Evolutionary conservation across 1,140 invertebrate genomes (phyloP), one percentile per base, ranked within the genome.

Genomic region (Metopolophium dirhodum): DNA sequence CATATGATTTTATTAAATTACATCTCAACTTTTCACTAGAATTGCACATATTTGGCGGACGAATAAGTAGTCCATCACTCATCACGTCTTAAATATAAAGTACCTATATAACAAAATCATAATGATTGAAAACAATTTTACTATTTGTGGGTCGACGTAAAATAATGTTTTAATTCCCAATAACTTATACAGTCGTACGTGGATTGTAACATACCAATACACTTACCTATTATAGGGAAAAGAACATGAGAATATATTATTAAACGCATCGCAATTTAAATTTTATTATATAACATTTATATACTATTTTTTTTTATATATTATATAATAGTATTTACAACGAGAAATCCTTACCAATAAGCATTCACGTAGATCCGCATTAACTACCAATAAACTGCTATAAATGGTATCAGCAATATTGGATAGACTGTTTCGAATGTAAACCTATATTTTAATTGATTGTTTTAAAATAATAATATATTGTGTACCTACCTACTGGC

Each of bases 1-100:
- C 41, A 86, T 30, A 86, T 14, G 83, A 45, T 86, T 86, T 45
- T 86, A 86, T 86, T 86, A 86, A 45, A 86, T 86, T 41, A 45
- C 41, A 30, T 86, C 3, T 86, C 37, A 85, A 45, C 41, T 86
- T 26, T 86, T 86, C 41, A 26, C 41, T 35, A 45, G 22, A 45
- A 45, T 1, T 41, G 23, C 41, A 47, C 23, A 26, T 37, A 37
- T 86, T 47, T 77, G 61, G 26, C 83, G 83, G 35, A 68, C 35
- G 7, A 41, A 41, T 83, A 41, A 83, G 82, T 41, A 77, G 14
- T n/a, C 18, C 61, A 77, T 77, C 61, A 35, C 14, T 83, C 37
- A 23, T 20, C 82, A 41, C 77, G 77, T 41, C 77, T 23, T 41
- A 83, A 83, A 41, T 83, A 9, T 3, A 41, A 23, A 30, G 30